Base-by-base conservation (phyloP, 1,140 invertebrate genomes). In the Neocloeon triangulifer region DNA sequence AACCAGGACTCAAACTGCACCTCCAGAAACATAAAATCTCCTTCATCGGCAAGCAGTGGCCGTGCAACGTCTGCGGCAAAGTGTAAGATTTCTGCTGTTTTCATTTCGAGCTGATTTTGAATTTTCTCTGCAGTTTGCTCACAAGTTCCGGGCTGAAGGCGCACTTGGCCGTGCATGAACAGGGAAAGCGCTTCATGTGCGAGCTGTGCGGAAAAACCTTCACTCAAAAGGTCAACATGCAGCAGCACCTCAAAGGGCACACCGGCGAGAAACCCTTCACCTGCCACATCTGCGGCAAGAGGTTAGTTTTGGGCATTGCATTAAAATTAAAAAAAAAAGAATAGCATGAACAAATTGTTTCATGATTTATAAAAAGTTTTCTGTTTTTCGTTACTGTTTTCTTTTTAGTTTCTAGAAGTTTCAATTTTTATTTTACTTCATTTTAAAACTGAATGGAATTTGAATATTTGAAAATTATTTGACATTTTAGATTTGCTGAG, bases 211-310 rank as follows among this genome's bases (percentile, higher is more conserved):
- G 58, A 5, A 45, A 52, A 19, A 51, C 56, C 33, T 62, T 62
- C 40, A 56, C 59, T 7, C 58, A 61, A 41, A 56, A 43, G 14
- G 57, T 58, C 40, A 68, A 69, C 41, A 50, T 69, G 2, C 53
- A 64, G 26, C 52, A 65, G 7, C 66, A 70, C 42, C 41, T 65
- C 28, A 47, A 66, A 15, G 62, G 64, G 10, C 66, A 70, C 42
- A 69, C 67, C 0, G 60, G 66, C 1, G 66, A 69, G 38, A 55
- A 59, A 21, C 65, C 66, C 10, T 29, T 29, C 14, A 14, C 10
- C 13, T 29, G 27, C 19, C 14, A 29, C 10, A 29, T 13, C 4
- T 29, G 27, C 19, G 27, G 19, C 27, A 29, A 29, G 13, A 29
- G 27, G 27, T 29, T 6, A 25, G n/a, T 33, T 33, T 25, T 25